Evolutionary conservation across 2,888 invertebrate species (phyloP).

Genomic region (Helleia helle): DNA sequence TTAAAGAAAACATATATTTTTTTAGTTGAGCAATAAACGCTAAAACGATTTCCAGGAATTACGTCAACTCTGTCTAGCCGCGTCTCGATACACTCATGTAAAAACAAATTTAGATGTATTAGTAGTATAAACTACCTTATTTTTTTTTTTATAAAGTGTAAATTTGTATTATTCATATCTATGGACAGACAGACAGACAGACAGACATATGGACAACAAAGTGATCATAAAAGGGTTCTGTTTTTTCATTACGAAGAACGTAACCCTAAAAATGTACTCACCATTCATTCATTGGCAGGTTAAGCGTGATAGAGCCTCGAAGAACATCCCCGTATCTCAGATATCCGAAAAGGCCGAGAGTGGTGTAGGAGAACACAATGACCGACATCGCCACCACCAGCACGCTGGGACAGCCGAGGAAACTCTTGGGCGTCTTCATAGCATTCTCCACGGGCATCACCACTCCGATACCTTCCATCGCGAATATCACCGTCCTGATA

Average conservation of each 20-base stretch:
- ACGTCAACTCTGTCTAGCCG: too few relatives aligned
- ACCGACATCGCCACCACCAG: slow-evolving; percentile 88
- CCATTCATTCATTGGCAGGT: slow-evolving; percentile 80
- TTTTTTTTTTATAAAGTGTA: too few relatives aligned
- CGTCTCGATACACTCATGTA: too few relatives aligned
- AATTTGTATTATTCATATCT: too few relatives aligned
- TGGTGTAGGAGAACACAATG: slow-evolving; percentile 84
- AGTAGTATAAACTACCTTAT: too few relatives aligned
- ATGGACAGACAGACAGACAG: too few relatives aligned
- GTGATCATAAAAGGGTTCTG: too few relatives aligned
- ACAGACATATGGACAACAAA: too few relatives aligned
- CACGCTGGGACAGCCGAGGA: slow-evolving; percentile 87
- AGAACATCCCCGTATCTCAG: slow-evolving; percentile 84
- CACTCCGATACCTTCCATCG: slow-evolving; percentile 96
- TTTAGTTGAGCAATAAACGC: too few relatives aligned
- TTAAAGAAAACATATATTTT: too few relatives aligned
- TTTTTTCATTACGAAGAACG: not conserved
- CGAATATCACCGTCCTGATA: slow-evolving; percentile 91
- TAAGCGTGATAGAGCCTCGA: slow-evolving; percentile 87
- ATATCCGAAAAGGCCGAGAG: slow-evolving; percentile 93
- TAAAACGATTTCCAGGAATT: too few relatives aligned
- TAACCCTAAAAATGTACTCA: slow-evolving; percentile 30
- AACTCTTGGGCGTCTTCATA: slow-evolving; percentile 87
- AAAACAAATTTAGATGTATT: too few relatives aligned
- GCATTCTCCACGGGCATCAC: slow-evolving; percentile 95